Evolutionary conservation across 30 jellyfish, hydroid and myxozoan species (phyloP), one percentile per base, ranked within the genome.

Genomic region (Aurelia sp.): DNA sequence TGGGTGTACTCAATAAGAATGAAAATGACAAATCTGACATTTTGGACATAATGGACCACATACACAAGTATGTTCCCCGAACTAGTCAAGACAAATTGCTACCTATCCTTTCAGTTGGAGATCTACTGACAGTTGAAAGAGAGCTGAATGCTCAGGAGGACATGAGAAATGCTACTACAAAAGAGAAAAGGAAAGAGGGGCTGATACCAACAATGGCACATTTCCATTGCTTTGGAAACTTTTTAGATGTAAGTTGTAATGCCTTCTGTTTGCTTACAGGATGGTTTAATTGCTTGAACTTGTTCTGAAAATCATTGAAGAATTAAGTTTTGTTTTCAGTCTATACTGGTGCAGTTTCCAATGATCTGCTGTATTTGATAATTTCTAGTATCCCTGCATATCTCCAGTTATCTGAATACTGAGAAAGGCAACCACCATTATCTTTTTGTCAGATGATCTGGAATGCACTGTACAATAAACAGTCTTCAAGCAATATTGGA

Each of bases 21-120:
- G 77, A 66, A 35, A 66, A 66, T 27, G 30, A 13, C 77, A 23
- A 27, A 22, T n/a, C 35, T 17, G 77, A 35, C 11, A 66, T 27
- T 17, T 16, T 58, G 4, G 67, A 58, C 27, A 66, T 66, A 66
- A 22, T 66, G 77, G 30, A 35, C 19, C 21, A 17, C 15, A n/a
- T 66, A 17, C 77, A 66, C 17, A 27, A 66, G 47, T 66, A 15
- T 66, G 77, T 66, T 23, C 77, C 77, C n/a, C 19, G 47, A 66
- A 3, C 21, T 35, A 21, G 19, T 13, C 10, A 1, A 66, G 27
- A 58, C 67, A 20, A 17, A 3, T 20, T 58, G 21, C 67, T 58
- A 20, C 67, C 20, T 0, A 20, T 58, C 2, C 67, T 58, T 58
- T 58, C 67, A 5, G n/a, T 66, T 66, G 77, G 77, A 15, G 77